Conservation (phyloP, 2,113 vertebrate species). For the Parus major region DNA sequence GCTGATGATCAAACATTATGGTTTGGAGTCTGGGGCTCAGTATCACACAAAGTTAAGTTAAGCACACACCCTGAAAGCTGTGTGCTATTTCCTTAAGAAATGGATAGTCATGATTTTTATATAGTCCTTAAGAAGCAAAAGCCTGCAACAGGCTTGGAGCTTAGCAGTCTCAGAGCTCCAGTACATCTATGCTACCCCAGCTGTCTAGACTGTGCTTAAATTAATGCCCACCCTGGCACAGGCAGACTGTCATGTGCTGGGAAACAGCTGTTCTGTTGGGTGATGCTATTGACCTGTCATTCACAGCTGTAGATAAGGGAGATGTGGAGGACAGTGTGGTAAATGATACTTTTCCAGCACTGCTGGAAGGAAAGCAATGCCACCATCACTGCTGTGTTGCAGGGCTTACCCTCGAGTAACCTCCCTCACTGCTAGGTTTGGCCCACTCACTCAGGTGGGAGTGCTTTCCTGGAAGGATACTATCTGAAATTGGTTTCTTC, state of each 20-base stretch:
- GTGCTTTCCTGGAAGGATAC: background rate
- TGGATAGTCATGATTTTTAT: background rate
- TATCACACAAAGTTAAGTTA: background rate
- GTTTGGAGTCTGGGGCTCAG: background rate
- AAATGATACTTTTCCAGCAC: background rate
- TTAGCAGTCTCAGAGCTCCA: background rate
- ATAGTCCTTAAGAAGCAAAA: background rate
- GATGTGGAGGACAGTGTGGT: background rate
- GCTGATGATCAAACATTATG: background rate
- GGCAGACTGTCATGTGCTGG: background rate
- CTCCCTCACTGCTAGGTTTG: background rate
- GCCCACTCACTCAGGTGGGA: background rate
- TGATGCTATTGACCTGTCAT: background rate
- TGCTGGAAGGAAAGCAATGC: background rate
- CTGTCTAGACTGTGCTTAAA: background rate
- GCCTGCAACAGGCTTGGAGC: background rate
- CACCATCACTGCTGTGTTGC: background rate
- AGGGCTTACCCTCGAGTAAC: background rate
- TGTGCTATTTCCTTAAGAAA: background rate
- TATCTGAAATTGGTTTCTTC: background rate
- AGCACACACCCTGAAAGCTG: background rate
- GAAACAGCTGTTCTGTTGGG: background rate
- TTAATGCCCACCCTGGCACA: background rate
- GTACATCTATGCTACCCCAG: background rate
- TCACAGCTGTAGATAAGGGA: background rate